Conservation (phyloP, 2,888 invertebrate genomes). For the Lathronympha strigana region DNA sequence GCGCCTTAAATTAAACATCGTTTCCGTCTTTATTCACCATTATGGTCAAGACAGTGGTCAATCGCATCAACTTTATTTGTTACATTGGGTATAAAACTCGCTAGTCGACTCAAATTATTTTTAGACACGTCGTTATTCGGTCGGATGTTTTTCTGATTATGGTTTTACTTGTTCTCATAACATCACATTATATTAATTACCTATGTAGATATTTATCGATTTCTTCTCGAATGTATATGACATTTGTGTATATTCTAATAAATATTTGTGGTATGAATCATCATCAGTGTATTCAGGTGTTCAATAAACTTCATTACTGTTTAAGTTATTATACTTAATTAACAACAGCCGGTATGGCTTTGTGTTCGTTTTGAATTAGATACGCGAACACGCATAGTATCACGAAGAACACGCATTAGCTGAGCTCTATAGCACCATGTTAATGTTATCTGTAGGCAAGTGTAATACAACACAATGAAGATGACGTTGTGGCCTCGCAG, state of each 20-base stretch:
- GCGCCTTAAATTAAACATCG: too few species aligned
- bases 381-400: slow-evolving; percentile 18
- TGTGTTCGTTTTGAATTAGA: slow-evolving; percentile 10
- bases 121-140: not conserved
- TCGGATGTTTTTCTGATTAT: too few species aligned
- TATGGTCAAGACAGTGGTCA: too few species aligned
- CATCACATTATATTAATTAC: too few species aligned
- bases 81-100: not conserved
- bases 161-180: too few species aligned
- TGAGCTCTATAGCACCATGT: slow-evolving; percentile 9
- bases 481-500: slow-evolving; percentile 28
- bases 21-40: too few species aligned
- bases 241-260: not conserved
- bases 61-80: too few species aligned
- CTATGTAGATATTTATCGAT: too few species aligned
- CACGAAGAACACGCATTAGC: slow-evolving; percentile 27
- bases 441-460: slow-evolving; percentile 13
- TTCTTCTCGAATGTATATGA: not conserved
- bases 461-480: slow-evolving; percentile 15
- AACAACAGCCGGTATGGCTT: not conserved
- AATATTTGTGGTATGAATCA: not conserved
- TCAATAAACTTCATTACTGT: not conserved
- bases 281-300: slow-evolving; percentile 16
- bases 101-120: slow-evolving; percentile 2
- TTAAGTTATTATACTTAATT: not conserved